Evolutionary conservation across 2,797 vertebrate species (phyloP).

Genomic region (Ciconia nigra): DNA sequence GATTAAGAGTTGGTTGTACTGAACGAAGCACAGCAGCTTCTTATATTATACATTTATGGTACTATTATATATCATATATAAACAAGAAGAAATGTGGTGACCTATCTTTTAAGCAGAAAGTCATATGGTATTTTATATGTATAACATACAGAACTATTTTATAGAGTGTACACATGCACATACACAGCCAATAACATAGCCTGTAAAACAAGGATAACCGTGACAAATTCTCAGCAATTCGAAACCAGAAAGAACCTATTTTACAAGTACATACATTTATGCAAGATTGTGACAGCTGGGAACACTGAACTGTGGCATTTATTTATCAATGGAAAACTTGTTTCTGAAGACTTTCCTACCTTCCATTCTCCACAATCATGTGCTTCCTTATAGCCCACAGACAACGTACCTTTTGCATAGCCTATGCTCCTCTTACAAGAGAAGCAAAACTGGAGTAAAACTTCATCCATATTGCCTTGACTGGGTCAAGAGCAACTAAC

Average conservation of each 20-base stretch:
- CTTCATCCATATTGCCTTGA: not conserved
- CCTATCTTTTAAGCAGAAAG: not conserved
- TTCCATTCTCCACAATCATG: not conserved
- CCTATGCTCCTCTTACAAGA: not conserved
- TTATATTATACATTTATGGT: not conserved
- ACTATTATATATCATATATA: not conserved
- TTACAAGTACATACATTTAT: not conserved
- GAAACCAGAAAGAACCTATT: not conserved
- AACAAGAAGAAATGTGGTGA: not conserved
- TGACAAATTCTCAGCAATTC: not conserved
- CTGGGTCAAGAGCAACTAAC: not conserved
- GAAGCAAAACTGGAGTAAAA: not conserved
- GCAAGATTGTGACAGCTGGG: not conserved
- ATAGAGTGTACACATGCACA: not conserved
- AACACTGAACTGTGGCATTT: not conserved
- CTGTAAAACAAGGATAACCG: not conserved
- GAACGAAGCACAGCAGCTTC: not conserved
- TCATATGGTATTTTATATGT: not conserved
- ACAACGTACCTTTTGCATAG: not conserved
- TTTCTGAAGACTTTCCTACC: not conserved
- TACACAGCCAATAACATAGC: accelerated
- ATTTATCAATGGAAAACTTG: not conserved
- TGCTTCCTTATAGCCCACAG: not conserved
- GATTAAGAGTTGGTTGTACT: not conserved
- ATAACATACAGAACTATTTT: not conserved